Conservation (phyloP, 2,888 invertebrate species). For the Rhingia campestris region DNA sequence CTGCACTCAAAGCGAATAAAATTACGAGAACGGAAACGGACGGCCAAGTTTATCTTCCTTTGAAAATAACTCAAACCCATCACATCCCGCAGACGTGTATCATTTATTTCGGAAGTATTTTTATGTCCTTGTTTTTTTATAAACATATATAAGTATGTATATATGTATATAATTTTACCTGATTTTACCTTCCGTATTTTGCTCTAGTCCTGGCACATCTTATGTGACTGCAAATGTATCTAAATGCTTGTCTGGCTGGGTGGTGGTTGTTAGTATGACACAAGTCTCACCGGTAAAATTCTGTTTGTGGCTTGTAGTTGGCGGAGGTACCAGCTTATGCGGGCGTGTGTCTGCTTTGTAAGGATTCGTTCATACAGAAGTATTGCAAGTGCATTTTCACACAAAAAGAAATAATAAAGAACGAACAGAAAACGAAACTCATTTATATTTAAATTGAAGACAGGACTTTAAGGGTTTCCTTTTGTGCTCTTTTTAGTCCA, state of each 20-base stretch:
- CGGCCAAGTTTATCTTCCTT: conserved; percentile 46
- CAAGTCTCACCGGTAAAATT: conserved; percentile 37
- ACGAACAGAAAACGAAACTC: conserved; percentile 41
- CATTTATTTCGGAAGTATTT: conserved; percentile 61
- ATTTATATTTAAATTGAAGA: conserved; percentile 65
- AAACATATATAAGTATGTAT: no score
- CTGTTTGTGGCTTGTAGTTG: conserved; percentile 38
- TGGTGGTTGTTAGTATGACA: conserved; percentile 27
- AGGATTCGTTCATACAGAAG: conserved; percentile 10
- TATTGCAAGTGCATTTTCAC: conserved; percentile 31
- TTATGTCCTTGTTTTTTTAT: conserved; percentile 31
- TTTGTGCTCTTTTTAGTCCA: conserved; percentile 19
- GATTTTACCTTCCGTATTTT: conserved; percentile 22
- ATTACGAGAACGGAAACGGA: conserved; percentile 45
- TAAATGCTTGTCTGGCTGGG: conserved; percentile 38
- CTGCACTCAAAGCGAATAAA: conserved; percentile 24
- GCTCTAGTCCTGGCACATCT: not conserved
- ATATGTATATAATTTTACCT: no score
- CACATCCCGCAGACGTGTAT: conserved; percentile 58
- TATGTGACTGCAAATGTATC: conserved; percentile 6
- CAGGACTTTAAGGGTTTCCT: conserved; percentile 22
- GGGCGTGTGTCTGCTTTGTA: conserved; percentile 20
- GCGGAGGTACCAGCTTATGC: not conserved
- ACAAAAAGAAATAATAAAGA: not conserved
- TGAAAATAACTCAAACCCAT: conserved; percentile 50